phyloP scores from a whole-genome alignment of 2,888 invertebrate genomes.

The Apodemia hepburni region DNA sequence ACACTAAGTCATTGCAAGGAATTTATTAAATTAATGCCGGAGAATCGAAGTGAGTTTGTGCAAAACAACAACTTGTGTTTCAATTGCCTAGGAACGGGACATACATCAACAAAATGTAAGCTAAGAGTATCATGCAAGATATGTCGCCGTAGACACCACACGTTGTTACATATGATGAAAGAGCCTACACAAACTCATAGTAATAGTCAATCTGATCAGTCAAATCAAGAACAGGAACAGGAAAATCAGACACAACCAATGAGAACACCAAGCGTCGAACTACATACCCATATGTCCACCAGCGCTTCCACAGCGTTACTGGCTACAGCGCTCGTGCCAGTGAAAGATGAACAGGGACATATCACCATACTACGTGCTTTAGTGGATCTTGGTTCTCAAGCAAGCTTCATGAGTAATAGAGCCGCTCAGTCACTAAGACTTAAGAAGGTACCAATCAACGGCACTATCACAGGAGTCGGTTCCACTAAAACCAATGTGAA shows the following conservation, averaged over 20 bases:
- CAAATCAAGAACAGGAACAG: not conserved
- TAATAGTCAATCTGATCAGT: constrained; percentile 7
- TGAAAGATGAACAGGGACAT: constrained; percentile 13
- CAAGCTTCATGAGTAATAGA: constrained; percentile 22
- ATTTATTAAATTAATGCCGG: not conserved
- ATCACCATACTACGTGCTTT: constrained; percentile 13
- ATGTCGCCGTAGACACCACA: constrained; percentile 11
- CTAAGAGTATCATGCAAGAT: constrained; percentile 2
- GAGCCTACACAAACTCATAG: not conserved
- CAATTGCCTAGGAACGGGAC: constrained; percentile 10
- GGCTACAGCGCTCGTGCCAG: constrained; percentile 1
- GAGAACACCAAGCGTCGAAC: not conserved
- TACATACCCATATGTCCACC: constrained; percentile 4
- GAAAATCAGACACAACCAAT: not conserved
- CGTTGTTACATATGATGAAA: constrained; percentile 7
- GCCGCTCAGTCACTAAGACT: constrained; percentile 19
- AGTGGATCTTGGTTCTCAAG: constrained; percentile 24
- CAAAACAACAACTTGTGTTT: not conserved
- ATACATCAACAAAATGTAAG: constrained; percentile 1
- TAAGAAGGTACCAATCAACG: constrained; percentile 1
- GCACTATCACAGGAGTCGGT: constrained; percentile 29
- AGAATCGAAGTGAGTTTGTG: not conserved
- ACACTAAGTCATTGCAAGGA: constrained; percentile 6
- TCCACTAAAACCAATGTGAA: constrained; percentile 28
- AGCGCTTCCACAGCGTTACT: not conserved